These are phyloP conservation scores for Callinectes sapidus DNA, from an alignment of 2,888 invertebrate genomes.

Conservation along the genomic window DNA sequence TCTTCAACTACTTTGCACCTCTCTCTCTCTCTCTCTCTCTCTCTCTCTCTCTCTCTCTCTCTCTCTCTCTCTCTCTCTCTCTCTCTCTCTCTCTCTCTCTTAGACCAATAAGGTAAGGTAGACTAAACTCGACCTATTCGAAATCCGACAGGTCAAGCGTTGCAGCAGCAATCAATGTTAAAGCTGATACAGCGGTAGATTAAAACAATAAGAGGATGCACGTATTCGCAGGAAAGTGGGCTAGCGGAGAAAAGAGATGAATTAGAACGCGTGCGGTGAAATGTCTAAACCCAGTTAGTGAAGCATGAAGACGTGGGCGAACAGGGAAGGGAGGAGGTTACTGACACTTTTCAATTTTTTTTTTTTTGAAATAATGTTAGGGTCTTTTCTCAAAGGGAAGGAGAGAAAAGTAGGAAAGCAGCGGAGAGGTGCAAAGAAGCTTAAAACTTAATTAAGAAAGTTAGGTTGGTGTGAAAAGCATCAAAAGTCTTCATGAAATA, in stretches of 20 bases:
- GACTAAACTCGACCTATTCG: background rate
- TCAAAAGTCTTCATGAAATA: background rate
- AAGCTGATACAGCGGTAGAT: background rate
- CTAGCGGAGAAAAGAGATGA: background rate
- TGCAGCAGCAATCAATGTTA: background rate
- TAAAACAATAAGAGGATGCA: background rate
- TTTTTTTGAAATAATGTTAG: background rate
- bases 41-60: slow-evolving; percentile 25
- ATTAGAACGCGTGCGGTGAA: background rate
- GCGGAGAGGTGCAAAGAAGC: background rate
- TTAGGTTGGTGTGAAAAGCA: background rate
- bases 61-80: slow-evolving; percentile 1
- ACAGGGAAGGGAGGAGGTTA: background rate
- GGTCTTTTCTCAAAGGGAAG: background rate
- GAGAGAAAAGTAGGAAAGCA: background rate
- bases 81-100: slow-evolving; percentile 34
- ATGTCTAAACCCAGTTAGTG: background rate
- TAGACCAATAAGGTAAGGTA: background rate
- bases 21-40: slow-evolving; percentile 21
- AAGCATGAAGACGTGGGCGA: background rate
- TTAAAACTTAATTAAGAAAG: slow-evolving; percentile 6
- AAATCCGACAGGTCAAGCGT: background rate
- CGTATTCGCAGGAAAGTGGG: background rate
- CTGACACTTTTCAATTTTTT: background rate
- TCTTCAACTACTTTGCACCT: too few species aligned